Percentiles rank a stretch among this genome's conserved stretches.
phyloP scores from a whole-genome alignment of 2,113 vertebrate genomes.

The Microcebus lehilahytsara region DNA sequence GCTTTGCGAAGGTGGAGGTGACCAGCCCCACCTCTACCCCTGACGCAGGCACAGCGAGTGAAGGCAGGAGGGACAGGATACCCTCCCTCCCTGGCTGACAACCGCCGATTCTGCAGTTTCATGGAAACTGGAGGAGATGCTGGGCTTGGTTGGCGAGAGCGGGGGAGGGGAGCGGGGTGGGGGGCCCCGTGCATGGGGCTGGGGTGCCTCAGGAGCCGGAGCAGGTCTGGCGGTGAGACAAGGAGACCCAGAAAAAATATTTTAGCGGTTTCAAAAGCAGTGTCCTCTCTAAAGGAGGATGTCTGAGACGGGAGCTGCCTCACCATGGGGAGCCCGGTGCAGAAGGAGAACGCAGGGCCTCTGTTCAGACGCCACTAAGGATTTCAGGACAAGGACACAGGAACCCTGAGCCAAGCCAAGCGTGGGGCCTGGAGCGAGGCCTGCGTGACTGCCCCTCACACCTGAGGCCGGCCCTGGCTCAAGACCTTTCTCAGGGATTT shows the following conservation, averaged over 20 bases:
- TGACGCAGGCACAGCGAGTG: rapidly evolving
- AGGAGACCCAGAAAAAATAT: not conserved
- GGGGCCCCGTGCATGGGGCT: no score
- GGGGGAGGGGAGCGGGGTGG: rapidly evolving
- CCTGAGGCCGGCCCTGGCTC: not conserved
- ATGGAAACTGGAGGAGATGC: not conserved
- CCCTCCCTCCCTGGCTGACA: no score
- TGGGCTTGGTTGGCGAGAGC: no score
- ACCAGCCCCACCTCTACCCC: rapidly evolving
- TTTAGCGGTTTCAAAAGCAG: rapidly evolving
- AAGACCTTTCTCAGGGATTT: not conserved
- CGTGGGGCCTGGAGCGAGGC: rapidly evolving
- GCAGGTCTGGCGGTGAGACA: rapidly evolving
- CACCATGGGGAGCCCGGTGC: rapidly evolving
- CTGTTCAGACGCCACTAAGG: rapidly evolving
- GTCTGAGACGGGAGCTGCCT: not conserved
- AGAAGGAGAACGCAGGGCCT: rapidly evolving
- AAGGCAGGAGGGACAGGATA: not conserved
- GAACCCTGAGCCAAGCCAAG: rapidly evolving
- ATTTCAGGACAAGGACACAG: not conserved
- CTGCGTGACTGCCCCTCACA: rapidly evolving
- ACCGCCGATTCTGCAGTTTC: not conserved
- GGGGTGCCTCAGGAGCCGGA: not conserved
- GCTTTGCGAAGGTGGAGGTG: not conserved
- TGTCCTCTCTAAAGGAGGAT: rapidly evolving